A percentile compares a stretch with the other conserved stretches of the same genome.
phyloP scores from a whole-genome alignment of 2,888 invertebrate genomes.

The Pyrgus malvae region DNA sequence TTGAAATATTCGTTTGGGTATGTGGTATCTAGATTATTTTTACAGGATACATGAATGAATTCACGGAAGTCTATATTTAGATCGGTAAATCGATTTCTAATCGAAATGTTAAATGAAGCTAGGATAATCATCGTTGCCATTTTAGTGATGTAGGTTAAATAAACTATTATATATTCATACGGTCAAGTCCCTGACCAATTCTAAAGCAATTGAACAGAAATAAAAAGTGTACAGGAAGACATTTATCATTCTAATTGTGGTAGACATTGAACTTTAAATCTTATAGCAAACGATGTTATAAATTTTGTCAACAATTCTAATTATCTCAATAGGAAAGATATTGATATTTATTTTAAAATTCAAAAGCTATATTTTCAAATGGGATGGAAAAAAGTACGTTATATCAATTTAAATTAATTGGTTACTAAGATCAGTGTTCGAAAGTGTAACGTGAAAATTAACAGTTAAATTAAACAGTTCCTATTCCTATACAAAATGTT shows the following conservation, averaged over 20 bases:
- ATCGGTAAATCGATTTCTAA: constrained; percentile 41
- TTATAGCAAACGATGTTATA: too few species aligned
- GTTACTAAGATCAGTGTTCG: constrained; percentile 49
- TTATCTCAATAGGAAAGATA: too few species aligned
- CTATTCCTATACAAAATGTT: too few species aligned
- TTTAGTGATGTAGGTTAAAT: constrained; percentile 55
- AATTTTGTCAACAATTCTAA: too few species aligned
- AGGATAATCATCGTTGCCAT: constrained; percentile 60
- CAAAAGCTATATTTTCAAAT: too few species aligned
- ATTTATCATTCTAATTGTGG: background rate
- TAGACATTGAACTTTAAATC: background rate
- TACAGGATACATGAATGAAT: constrained; percentile 5
- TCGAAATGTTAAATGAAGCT: constrained; percentile 42
- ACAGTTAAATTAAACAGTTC: background rate
- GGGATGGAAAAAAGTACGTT: too few species aligned
- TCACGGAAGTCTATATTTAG: constrained; percentile 29
- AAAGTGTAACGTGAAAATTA: constrained; percentile 51
- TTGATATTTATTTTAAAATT: too few species aligned
- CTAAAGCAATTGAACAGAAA: constrained; percentile 5
- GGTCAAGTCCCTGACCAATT: background rate
- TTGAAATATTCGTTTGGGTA: too few species aligned
- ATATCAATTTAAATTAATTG: too few species aligned
- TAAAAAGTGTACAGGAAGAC: constrained; percentile 17
- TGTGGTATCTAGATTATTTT: too few species aligned
- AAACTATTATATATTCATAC: constrained; percentile 30